Percentiles rank a stretch among this genome's conserved stretches.
phyloP scores from a whole-genome alignment of 2,797 vertebrate genomes.

The Sternarchorhynchus goeldii region DNA sequence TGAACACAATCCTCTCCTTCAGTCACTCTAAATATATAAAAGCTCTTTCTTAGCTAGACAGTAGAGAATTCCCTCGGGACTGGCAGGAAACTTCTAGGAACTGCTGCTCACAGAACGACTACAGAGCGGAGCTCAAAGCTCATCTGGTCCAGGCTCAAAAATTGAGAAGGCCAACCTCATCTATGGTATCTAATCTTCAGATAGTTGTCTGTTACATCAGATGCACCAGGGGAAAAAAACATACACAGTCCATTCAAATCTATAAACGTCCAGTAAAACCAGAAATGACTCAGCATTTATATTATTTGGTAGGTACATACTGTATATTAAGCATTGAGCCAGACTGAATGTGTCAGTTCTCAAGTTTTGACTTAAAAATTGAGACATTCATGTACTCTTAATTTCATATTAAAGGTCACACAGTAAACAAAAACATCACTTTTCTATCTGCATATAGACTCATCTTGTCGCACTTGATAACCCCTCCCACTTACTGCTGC shows the following conservation, averaged over 20 bases:
- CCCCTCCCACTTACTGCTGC: too few species aligned
- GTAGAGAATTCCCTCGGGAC: background rate
- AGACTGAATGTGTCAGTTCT: too few species aligned
- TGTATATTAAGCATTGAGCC: too few species aligned
- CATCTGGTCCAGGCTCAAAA: conserved; percentile 19
- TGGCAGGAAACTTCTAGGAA: background rate
- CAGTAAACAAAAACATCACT: too few species aligned
- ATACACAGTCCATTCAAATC: conserved; percentile 7
- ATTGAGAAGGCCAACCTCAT: conserved; percentile 1
- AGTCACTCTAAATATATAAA: conserved; percentile 13
- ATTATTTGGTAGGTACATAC: too few species aligned
- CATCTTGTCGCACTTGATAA: too few species aligned
- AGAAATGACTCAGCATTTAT: too few species aligned
- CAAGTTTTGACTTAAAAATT: too few species aligned
- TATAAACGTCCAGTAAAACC: too few species aligned
- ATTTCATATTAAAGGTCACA: too few species aligned
- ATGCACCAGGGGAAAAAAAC: background rate
- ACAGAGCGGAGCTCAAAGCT: background rate
- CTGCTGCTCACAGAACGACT: background rate
- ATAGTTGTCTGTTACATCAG: background rate
- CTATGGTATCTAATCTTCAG: conserved; percentile 6
- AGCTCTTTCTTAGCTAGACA: conserved; percentile 5
- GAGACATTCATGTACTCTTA: too few species aligned
- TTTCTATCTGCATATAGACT: too few species aligned
- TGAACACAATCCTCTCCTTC: background rate